Evolutionary conservation across 2,797 vertebrate species (phyloP).

Genomic region (Periophthalmus magnuspinnatus): DNA sequence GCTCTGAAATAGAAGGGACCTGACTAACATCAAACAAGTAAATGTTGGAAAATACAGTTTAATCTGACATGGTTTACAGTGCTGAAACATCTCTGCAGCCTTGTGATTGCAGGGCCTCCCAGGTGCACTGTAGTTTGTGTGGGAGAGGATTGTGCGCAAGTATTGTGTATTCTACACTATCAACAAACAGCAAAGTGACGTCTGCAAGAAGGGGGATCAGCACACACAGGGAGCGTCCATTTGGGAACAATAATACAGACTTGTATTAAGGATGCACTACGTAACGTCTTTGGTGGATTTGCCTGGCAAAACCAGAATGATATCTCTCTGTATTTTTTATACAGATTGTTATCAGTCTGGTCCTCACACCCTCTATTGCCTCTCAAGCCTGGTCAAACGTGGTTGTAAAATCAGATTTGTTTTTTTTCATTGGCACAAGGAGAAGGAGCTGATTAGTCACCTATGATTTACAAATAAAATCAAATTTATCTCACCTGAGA

Average conservation of each 20-base stretch:
- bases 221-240: slow-evolving; percentile 7
- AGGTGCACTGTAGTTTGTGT: slow-evolving; percentile 47
- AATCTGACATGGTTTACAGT: slow-evolving; percentile 11
- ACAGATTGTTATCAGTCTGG: too few species aligned
- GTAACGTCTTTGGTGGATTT: not conserved
- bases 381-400: too few species aligned
- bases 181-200: slow-evolving; percentile 36
- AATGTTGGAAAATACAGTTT: slow-evolving; percentile 5
- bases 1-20: not conserved
- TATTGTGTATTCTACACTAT: slow-evolving; percentile 50
- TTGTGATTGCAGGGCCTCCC: slow-evolving; percentile 24
- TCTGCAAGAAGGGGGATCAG: slow-evolving; percentile 14
- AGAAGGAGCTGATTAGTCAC: too few species aligned
- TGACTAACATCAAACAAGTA: not conserved
- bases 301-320: too few species aligned
- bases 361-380: too few species aligned
- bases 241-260: not conserved
- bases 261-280: not conserved
- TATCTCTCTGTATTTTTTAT: too few species aligned
- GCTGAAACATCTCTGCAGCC: slow-evolving; percentile 11
- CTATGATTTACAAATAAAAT: too few species aligned
- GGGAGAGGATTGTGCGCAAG: slow-evolving; percentile 54
- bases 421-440: too few species aligned
- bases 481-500: too few species aligned
- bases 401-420: too few species aligned